These are phyloP conservation scores for Tyrannus savana DNA, from an alignment of 2,113 vertebrate genomes.

Conservation along the genomic window DNA sequence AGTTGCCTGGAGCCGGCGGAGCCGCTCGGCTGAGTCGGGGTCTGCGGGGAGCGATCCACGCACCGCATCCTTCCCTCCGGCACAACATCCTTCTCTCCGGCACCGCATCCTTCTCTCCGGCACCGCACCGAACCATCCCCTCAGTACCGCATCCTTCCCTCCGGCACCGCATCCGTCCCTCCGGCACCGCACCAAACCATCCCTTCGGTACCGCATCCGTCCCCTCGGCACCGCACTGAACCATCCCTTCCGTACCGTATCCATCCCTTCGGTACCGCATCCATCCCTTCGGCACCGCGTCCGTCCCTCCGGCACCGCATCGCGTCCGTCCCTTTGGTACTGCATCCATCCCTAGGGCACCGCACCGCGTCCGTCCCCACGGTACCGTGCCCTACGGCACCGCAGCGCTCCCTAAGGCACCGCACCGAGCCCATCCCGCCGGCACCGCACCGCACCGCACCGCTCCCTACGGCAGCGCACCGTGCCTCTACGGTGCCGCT, in stretches of 20 bases:
- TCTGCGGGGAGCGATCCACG: not conserved
- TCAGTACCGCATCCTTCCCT: not conserved
- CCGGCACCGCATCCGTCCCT: not conserved
- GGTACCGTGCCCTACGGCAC: not conserved
- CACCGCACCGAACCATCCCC: not conserved
- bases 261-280: not conserved
- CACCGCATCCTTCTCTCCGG: not conserved
- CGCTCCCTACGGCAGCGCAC: not conserved
- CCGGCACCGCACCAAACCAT: not conserved
- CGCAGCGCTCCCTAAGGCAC: not conserved
- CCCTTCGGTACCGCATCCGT: too few relatives aligned
- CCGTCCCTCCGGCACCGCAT: not conserved
- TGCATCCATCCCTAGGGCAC: not conserved
- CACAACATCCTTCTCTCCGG: not conserved
- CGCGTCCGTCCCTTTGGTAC: not conserved
- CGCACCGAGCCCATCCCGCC: not conserved
- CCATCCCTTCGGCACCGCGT: not conserved
- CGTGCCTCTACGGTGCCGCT: too few relatives aligned
- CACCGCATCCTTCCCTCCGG: not conserved
- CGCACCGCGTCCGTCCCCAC: too few relatives aligned
- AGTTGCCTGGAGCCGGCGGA: conserved; percentile 22
- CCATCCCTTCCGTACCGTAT: too few relatives aligned
- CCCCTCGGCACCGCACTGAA: too few relatives aligned
- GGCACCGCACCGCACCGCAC: not conserved
- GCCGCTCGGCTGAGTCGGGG: not conserved